Evolutionary conservation across 2,888 invertebrate genomes (phyloP).

Genomic region (Dasypogon diadema): DNA sequence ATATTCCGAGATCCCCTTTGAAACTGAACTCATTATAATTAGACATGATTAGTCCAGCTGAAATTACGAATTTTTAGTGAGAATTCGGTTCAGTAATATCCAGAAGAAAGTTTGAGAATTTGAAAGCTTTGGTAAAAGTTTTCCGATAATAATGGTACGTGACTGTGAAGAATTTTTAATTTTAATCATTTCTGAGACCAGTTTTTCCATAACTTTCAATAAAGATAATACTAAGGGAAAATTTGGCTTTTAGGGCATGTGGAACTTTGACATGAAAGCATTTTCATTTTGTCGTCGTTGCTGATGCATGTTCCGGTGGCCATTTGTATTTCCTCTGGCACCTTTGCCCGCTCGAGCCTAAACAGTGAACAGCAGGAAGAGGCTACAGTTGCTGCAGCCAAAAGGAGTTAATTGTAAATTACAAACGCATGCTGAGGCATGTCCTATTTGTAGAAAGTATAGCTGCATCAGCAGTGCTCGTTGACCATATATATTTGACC

Average conservation of each 20-base stretch:
- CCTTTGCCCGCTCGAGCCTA: not conserved
- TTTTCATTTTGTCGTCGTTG: slow-evolving; percentile 13
- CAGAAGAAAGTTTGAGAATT: not conserved
- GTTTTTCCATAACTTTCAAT: not conserved
- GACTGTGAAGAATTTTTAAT: slow-evolving; percentile 11
- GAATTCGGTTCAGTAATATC: not conserved
- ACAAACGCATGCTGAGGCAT: slow-evolving; percentile 42
- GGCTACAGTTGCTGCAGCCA: not conserved
- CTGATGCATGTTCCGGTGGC: not conserved
- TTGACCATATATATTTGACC: slow-evolving; percentile 15
- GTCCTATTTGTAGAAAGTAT: slow-evolving; percentile 47
- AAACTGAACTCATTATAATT: no score
- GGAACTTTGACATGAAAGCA: slow-evolving; percentile 27
- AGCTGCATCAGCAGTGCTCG: slow-evolving; percentile 25
- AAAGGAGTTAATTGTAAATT: slow-evolving; percentile 49
- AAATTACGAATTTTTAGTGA: no score
- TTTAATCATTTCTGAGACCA: slow-evolving; percentile 11
- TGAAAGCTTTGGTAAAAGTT: not conserved
- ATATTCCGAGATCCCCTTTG: no score
- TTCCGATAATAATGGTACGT: not conserved
- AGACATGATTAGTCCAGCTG: no score
- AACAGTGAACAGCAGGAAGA: not conserved
- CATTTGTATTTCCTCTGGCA: slow-evolving; percentile 15
- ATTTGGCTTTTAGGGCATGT: not conserved
- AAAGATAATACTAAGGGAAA: not conserved